These are phyloP conservation scores for Eupithecia pulchellata DNA, from an alignment of 2,888 invertebrate genomes.

Conservation along the genomic window DNA sequence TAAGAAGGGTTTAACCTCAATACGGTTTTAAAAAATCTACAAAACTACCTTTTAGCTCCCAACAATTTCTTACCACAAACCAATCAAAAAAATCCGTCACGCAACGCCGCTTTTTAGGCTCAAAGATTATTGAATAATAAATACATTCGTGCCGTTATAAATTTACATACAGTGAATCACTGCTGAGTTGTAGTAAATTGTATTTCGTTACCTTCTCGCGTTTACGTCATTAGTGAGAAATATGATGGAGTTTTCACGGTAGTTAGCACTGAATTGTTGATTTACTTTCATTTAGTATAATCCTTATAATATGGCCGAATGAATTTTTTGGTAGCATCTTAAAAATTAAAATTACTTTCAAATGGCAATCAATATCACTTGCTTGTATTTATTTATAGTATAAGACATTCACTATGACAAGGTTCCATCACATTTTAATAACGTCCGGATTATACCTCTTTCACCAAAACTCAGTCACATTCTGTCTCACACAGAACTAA, in stretches of 20 bases:
- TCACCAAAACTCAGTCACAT: background rate
- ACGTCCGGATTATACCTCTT: background rate
- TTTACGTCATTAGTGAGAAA: constrained; percentile 62
- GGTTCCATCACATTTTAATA: background rate
- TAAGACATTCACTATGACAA: background rate
- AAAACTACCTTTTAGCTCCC: constrained; percentile 9
- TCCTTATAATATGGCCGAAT: no score
- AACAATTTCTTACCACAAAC: constrained; percentile 34
- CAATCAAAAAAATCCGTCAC: constrained; percentile 62
- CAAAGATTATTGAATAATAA: constrained; percentile 79
- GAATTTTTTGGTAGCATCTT: no score
- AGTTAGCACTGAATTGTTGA: constrained; percentile 19
- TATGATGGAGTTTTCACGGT: constrained; percentile 20
- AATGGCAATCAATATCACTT: no score
- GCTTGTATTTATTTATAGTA: no score
- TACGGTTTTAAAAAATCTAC: no score
- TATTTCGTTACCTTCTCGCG: constrained; percentile 79
- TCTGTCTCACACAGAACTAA: background rate
- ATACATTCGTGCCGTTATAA: constrained; percentile 71
- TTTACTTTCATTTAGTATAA: background rate
- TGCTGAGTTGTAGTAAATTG: constrained; percentile 77
- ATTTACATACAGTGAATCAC: constrained; percentile 73
- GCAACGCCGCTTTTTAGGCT: constrained; percentile 73
- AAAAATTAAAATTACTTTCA: no score
- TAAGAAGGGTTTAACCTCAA: no score